Conservation (phyloP, 2,797 vertebrate genomes). For the Momotus momota region DNA sequence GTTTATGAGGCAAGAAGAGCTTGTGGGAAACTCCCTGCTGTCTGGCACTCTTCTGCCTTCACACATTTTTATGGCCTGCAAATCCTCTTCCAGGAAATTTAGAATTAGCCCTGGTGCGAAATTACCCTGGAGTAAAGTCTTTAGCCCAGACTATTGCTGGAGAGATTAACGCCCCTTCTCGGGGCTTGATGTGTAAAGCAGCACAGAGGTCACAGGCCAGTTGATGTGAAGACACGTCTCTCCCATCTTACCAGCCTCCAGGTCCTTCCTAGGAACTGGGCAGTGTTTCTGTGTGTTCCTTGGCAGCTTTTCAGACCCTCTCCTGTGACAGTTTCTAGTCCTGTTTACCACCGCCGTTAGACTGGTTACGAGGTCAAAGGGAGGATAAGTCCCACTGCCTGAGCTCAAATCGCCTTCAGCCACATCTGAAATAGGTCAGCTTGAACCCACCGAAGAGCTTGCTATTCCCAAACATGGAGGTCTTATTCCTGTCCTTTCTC, state of each 20-base stretch:
- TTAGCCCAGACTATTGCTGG: not conserved
- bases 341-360: not conserved
- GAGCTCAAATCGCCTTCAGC: not conserved
- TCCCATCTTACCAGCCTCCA: not conserved
- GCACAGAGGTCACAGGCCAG: not conserved
- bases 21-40: not conserved
- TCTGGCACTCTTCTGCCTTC: conserved; percentile 1
- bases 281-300: not conserved
- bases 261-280: not conserved
- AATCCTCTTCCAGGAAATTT: conserved; percentile 10
- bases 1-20: not conserved
- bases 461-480: not conserved
- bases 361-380: not conserved
- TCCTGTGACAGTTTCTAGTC: not conserved
- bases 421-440: not conserved
- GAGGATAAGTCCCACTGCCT: not conserved
- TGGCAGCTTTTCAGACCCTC: not conserved
- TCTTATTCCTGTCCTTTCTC: not conserved
- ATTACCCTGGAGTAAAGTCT: not conserved
- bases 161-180: not conserved
- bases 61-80: not conserved
- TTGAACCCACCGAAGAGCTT: not conserved
- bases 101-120: not conserved
- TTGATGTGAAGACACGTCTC: not conserved
- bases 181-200: not conserved